These are phyloP conservation scores for Lithophane leautieri DNA, from an alignment of 2,888 invertebrate genomes.

Conservation along the genomic window DNA sequence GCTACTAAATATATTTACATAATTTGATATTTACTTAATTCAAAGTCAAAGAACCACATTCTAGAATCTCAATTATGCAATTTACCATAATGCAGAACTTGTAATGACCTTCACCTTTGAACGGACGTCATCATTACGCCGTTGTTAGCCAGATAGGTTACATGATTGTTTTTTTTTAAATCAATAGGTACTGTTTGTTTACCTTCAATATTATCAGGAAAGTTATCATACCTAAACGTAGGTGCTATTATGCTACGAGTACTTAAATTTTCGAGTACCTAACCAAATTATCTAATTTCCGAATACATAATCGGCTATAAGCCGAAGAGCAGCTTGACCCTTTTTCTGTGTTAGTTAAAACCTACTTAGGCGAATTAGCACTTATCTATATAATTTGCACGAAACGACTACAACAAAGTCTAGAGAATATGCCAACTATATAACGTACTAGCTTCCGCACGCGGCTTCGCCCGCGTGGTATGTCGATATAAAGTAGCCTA, in stretches of 20 bases:
- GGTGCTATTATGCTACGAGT: background rate
- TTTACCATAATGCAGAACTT: constrained; percentile 5
- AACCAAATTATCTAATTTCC: background rate
- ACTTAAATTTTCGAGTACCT: background rate
- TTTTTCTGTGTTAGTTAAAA: background rate
- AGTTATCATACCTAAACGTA: background rate
- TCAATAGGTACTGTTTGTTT: constrained; percentile 2
- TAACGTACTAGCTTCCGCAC: background rate
- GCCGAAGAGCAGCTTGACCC: background rate
- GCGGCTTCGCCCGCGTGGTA: too few relatives aligned
- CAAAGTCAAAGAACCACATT: background rate
- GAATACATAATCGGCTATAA: background rate
- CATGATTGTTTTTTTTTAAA: constrained; percentile 1
- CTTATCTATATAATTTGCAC: background rate
- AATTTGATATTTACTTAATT: background rate
- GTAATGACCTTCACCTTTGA: constrained; percentile 27
- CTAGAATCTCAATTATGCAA: constrained; percentile 3
- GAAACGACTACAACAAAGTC: background rate
- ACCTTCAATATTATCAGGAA: background rate
- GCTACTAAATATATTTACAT: constrained; percentile 13
- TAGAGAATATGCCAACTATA: too few relatives aligned
- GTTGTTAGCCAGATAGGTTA: constrained; percentile 9
- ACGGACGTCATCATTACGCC: background rate
- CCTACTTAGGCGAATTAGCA: background rate
- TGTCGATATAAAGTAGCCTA: too few relatives aligned